Conservation (phyloP, 2,797 vertebrate species). For the Eutrigla gurnardus region DNA sequence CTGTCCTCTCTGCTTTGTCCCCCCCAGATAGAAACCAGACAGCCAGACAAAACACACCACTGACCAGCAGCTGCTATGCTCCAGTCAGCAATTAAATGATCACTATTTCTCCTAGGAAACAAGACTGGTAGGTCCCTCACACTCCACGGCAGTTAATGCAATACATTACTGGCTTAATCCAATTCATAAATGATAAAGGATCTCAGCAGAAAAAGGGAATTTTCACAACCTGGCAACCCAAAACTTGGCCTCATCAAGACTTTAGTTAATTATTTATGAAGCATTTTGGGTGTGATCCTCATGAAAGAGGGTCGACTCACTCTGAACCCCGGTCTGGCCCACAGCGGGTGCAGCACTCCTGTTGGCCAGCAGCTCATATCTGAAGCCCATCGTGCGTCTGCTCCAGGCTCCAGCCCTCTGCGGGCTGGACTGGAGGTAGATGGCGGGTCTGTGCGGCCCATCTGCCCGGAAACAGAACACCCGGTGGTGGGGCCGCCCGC, state of each 20-base stretch:
- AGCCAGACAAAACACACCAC: slow-evolving; percentile 63
- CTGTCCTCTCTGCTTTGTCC: slow-evolving; percentile 71
- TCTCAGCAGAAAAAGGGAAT: background rate
- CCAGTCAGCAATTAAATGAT: slow-evolving; percentile 41
- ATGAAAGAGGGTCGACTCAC: slow-evolving; percentile 62
- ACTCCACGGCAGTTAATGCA: background rate
- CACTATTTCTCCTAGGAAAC: background rate
- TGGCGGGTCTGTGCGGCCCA: slow-evolving; percentile 61
- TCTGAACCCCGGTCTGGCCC: slow-evolving; percentile 56
- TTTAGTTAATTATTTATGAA: background rate
- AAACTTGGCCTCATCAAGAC: background rate
- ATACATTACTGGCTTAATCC: background rate
- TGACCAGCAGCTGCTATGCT: slow-evolving; percentile 71
- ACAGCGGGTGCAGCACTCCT: slow-evolving; percentile 53
- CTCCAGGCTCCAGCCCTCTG: slow-evolving; percentile 72
- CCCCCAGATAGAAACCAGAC: slow-evolving; percentile 68
- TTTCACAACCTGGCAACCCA: slow-evolving; percentile 11
- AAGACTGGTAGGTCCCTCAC: background rate
- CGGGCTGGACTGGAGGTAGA: slow-evolving; percentile 85
- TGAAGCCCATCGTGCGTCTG: slow-evolving; percentile 81
- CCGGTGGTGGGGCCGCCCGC: slow-evolving; percentile 50
- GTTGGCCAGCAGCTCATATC: slow-evolving; percentile 84
- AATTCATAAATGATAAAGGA: no score
- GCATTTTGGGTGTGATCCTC: background rate
- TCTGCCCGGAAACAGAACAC: slow-evolving; percentile 83